phyloP scores from a whole-genome alignment of 2,113 vertebrate species.

The Lanius ludovicianus region DNA sequence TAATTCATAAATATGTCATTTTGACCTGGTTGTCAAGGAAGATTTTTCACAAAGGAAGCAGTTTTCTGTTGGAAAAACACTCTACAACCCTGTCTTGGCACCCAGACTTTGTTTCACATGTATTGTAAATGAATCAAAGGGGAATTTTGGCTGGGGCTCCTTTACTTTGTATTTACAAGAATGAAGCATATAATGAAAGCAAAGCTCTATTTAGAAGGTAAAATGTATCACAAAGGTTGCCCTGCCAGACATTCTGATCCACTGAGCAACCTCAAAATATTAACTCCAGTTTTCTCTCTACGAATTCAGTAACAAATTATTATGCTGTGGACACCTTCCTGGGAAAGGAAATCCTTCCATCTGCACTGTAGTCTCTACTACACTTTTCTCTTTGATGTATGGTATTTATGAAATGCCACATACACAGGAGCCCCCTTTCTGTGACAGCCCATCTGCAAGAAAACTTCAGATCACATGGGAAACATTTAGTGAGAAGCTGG shows the following conservation, averaged over 20 bases:
- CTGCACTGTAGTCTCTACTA: neutral
- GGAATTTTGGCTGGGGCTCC: neutral
- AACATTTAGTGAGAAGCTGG: neutral
- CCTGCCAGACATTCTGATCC: neutral
- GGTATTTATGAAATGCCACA: neutral
- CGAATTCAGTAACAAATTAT: neutral
- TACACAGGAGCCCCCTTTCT: neutral
- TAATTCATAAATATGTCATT: neutral
- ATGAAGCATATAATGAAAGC: neutral
- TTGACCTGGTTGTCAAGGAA: neutral
- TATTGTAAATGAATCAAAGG: neutral
- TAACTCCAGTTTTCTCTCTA: neutral
- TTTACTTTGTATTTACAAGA: neutral
- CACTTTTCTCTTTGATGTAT: neutral
- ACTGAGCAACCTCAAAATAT: neutral
- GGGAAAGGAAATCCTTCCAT: neutral
- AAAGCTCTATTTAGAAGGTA: neutral
- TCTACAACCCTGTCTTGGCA: neutral
- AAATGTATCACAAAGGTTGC: neutral
- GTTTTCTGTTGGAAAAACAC: neutral
- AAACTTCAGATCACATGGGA: neutral
- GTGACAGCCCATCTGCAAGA: neutral
- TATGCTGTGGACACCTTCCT: neutral
- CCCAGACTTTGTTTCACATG: neutral
- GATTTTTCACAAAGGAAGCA: neutral